Evolutionary conservation across 2,888 invertebrate genomes (phyloP).

Genomic region (Labia minor): DNA sequence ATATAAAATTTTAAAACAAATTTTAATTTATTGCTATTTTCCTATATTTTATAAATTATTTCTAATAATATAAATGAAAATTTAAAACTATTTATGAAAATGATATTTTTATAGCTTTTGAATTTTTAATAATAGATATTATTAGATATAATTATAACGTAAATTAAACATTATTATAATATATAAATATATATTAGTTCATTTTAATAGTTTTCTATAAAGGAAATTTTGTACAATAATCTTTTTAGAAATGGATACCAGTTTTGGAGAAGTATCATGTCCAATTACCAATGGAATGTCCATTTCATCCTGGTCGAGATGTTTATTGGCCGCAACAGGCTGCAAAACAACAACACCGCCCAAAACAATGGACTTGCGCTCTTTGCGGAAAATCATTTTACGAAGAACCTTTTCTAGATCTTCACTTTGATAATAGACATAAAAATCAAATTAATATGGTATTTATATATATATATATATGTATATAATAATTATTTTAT

Average conservation of each 20-base stretch:
- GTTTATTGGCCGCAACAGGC: slow-evolving; percentile 78
- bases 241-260: slow-evolving; percentile 68
- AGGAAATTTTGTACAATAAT: too few species aligned
- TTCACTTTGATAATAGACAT: slow-evolving; percentile 82
- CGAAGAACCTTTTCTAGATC: slow-evolving; percentile 74
- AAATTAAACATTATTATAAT: too few species aligned
- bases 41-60: too few species aligned
- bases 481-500: too few species aligned
- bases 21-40: too few species aligned
- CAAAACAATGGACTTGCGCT: slow-evolving; percentile 83
- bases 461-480: slow-evolving; percentile 26
- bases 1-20: neutral
- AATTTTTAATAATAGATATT: too few species aligned
- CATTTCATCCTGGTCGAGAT: slow-evolving; percentile 77
- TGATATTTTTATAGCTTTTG: too few species aligned
- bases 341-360: slow-evolving; percentile 72
- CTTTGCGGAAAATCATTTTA: slow-evolving; percentile 86
- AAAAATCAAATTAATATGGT: slow-evolving; percentile 75
- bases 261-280: slow-evolving; percentile 81
- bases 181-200: too few species aligned
- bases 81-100: too few species aligned
- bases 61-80: too few species aligned
- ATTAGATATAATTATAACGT: too few species aligned
- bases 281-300: slow-evolving; percentile 76
- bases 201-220: too few species aligned